Evolutionary conservation across 1,140 invertebrate genomes (phyloP).

Genomic region (Steinernema khuongi): DNA sequence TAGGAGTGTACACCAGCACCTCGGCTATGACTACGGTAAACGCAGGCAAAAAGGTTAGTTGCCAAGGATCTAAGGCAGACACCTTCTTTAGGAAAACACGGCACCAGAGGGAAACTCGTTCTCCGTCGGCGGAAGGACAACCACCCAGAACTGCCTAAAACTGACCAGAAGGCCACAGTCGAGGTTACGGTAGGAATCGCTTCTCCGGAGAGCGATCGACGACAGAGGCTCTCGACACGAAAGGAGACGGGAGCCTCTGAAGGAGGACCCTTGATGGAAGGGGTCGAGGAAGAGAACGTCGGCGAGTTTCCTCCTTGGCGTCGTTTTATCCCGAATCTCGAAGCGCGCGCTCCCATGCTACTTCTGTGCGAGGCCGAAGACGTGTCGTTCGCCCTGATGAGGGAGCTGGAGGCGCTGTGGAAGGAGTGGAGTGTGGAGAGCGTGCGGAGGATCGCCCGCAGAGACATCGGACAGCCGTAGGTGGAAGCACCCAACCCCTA

Average conservation of each 20-base stretch:
- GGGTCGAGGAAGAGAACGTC: not conserved
- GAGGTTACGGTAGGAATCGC: not conserved
- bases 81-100: not conserved
- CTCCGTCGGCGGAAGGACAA: not conserved
- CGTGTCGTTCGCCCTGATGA: not conserved
- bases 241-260: not conserved
- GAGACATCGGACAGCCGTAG: not conserved
- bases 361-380: not conserved
- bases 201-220: not conserved
- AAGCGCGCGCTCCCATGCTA: not conserved
- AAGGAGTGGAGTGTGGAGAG: slow-evolving; percentile 1
- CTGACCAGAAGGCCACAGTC: not conserved
- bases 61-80: not conserved
- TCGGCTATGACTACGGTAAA: slow-evolving; percentile 8
- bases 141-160: not conserved
- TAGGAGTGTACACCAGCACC: not conserved
- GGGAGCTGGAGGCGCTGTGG: not conserved
- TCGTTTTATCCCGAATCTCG: not conserved
- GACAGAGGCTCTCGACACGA: too few species aligned
- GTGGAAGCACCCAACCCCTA: not conserved
- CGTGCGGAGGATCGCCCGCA: not conserved
- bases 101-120: not conserved
- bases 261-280: not conserved
- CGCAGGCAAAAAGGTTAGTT: not conserved
- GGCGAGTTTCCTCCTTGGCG: not conserved